Evolutionary conservation across 2,797 vertebrate species (phyloP), one percentile per base, ranked within the genome.

Genomic region (Hoplostethus atlanticus): DNA sequence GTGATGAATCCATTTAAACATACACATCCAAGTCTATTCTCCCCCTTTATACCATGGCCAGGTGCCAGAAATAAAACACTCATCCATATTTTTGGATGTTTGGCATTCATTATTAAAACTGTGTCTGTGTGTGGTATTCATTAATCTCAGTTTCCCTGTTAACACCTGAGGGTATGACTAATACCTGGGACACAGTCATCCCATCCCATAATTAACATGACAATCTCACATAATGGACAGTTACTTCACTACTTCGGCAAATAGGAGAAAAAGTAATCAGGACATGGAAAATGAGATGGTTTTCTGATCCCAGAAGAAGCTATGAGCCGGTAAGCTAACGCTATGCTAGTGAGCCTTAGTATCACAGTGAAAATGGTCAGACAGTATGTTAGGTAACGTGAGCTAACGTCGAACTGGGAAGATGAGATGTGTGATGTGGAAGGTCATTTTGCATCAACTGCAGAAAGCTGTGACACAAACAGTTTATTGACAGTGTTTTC

Each of bases 1-100:
- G 61, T 68, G 17, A 44, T 59, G 30, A 42, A 91, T 89, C 81
- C 82, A 87, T 87, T 82, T 61, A 60, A 55, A 85, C 86, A 88
- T 90, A 81, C 59, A 86, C 56, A 46, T 79, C 71, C 64, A 52
- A 56, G 52, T 64, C 47, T 80, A 54, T 56, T 63, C 51, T 69
- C 56, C 73, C 71, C 66, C 36, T 88, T 88, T 89, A 87, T 79
- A 80, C 73, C 83, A 68, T 42, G 68, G 80, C 68, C 76, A 28
- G 36, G 7, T 30, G 7, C 40, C 31, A 52, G 72, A 30, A 13
- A 34, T 34, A 21, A 17, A 73, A 80, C 62, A 58, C 76, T 89
- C 61, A 64, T 84, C n/a, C 57, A 55, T 38, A 72, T 79, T 67
- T 46, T 68, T 34, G 8, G 8, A 51, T 65, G 64, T 68, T 60